Base-by-base conservation (phyloP, 2,888 invertebrate species). In the Cosmia pyralina region DNA sequence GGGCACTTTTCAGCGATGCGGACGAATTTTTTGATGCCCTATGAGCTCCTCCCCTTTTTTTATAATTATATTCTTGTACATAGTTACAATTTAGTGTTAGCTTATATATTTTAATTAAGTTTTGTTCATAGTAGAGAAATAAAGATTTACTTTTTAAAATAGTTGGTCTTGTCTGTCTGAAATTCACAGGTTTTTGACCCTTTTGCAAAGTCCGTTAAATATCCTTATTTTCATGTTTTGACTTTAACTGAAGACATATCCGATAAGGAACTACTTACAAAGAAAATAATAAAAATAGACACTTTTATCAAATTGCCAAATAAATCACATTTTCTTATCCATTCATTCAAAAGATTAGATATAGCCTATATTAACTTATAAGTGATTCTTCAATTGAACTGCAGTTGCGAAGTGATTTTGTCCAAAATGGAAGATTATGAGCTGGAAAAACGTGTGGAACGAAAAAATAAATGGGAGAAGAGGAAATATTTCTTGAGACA, bases 301-400 rank as follows among this genome's bases (percentile, higher is more conserved):
- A 46, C 0, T 41, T 55, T 69, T 77, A 75, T 75, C 70, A 17
- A 69, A 58, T 22, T 69, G 28, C 38, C 19, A 69, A 75, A 77
- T 70, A 77, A 75, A 75, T 76, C 77, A 62, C 8, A 69, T 75
- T 75, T 60, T 75, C 28, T 28, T 28, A 68, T 76, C 70, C 55
- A 63, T 22, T 19, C 11, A 72, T 77, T 70, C 13, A n/a, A n/a
- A 28, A 58, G 75, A 75, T 75, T n/a, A 75, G 75, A 77, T 75
- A 69, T 11, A 11, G 11, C 1, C 11, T 58, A 46, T 69, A 76
- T 28, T 69, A 62, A 69, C 4, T 19, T 62, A 58, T 28, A 46
- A 52, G 57, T 77, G 50, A 77, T 70, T 58, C 46, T 67, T 75
- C 28, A 52, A 75, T 70, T 38, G 38, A 34, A 57, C 17, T 69